Conservation (phyloP, 2,113 vertebrate genomes). For the Triplophysa rosa region DNA sequence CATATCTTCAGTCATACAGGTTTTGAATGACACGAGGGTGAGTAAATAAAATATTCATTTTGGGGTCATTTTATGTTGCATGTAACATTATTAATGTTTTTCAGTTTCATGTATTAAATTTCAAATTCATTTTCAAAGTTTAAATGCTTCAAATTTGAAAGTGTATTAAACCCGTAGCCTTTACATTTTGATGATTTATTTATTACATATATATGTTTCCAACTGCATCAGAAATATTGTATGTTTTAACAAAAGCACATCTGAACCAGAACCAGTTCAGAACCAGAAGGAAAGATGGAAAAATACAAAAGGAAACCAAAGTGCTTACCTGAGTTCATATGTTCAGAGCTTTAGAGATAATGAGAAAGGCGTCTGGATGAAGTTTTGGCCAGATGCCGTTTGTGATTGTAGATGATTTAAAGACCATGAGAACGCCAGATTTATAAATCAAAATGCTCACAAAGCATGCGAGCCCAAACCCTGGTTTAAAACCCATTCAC, state of each 20-base stretch:
- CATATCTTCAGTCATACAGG: too few relatives aligned
- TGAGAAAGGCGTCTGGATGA: conserved; percentile 1
- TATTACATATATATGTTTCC: too few relatives aligned
- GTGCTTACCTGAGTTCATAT: conserved; percentile 37
- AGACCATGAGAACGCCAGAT: neutral
- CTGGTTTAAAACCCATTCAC: conserved; percentile 13
- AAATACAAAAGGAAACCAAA: neutral
- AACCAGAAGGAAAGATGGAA: neutral
- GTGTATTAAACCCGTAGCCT: too few relatives aligned
- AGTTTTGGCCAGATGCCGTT: conserved; percentile 10
- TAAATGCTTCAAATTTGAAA: too few relatives aligned
- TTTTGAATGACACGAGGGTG: too few relatives aligned
- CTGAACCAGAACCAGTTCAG: neutral
- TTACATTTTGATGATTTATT: too few relatives aligned
- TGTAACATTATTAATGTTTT: too few relatives aligned
- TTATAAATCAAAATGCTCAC: conserved; percentile 11
- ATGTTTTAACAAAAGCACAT: neutral
- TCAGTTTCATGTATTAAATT: too few relatives aligned
- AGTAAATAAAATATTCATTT: too few relatives aligned
- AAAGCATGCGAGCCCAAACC: neutral
- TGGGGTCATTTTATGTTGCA: too few relatives aligned
- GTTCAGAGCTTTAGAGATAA: conserved; percentile 11
- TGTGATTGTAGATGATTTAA: conserved; percentile 8
- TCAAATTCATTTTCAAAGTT: too few relatives aligned
- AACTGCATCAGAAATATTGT: too few relatives aligned